These are phyloP conservation scores for Grus americana DNA, from an alignment of 2,113 vertebrate species.

Conservation along the genomic window DNA sequence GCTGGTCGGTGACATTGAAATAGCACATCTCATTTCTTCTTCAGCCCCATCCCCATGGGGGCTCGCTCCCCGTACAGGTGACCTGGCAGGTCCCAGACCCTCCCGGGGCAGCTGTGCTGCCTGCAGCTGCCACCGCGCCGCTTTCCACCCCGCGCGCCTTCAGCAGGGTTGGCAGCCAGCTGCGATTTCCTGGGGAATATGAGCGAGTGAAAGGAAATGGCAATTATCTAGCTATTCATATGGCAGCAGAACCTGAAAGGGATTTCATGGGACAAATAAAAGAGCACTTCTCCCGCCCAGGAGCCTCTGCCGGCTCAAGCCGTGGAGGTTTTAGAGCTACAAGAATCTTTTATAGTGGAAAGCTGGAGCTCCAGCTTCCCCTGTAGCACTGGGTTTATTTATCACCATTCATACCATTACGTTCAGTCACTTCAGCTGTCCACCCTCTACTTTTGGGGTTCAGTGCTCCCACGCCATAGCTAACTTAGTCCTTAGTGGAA, in stretches of 20 bases:
- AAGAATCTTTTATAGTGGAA: not conserved
- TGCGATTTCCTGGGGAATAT: not conserved
- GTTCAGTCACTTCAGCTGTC: not conserved
- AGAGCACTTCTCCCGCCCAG: not conserved
- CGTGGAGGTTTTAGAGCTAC: not conserved
- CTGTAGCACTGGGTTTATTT: not conserved
- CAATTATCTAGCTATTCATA: constrained; percentile 32
- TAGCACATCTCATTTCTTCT: accelerated
- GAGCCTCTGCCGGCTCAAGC: not conserved
- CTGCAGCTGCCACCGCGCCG: not conserved
- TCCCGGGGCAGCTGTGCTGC: not conserved
- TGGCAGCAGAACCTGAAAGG: not conserved
- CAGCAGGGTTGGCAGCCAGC: not conserved
- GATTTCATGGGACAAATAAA: constrained; percentile 28
- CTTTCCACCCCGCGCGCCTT: not conserved
- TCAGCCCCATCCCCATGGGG: accelerated
- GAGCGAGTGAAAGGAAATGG: constrained; percentile 9
- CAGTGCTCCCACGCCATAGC: accelerated
- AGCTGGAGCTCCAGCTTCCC: not conserved
- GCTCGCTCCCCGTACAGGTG: accelerated
- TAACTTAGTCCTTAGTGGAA: not conserved
- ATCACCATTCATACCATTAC: not conserved
- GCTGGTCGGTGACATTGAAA: not conserved
- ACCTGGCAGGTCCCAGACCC: not conserved
- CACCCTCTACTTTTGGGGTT: not conserved